phyloP scores from a whole-genome alignment of 2,888 invertebrate genomes.

The Hofmannophila pseudospretella region DNA sequence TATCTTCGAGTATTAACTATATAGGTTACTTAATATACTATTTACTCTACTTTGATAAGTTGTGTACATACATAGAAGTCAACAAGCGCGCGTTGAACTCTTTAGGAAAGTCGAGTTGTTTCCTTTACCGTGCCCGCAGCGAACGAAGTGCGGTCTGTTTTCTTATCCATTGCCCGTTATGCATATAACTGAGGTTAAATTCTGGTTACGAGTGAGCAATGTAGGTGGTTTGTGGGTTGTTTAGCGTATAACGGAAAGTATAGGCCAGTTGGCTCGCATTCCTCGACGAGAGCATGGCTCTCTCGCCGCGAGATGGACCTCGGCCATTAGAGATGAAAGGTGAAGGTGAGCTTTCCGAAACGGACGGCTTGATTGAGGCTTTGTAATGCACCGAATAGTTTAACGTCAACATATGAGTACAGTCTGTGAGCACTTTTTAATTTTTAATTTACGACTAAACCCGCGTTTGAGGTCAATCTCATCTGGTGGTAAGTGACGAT shows the following conservation, averaged over 20 bases:
- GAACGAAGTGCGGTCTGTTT: too few species aligned
- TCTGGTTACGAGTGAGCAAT: background rate
- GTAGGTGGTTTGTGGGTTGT: background rate
- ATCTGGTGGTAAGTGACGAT: too few species aligned
- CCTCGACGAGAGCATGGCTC: conserved; percentile 6
- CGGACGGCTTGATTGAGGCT: background rate
- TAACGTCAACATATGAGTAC: too few species aligned
- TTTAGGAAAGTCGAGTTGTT: conserved; percentile 48
- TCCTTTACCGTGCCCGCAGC: background rate
- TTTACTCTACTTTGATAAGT: conserved; percentile 36
- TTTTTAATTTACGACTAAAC: too few species aligned
- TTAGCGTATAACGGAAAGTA: background rate
- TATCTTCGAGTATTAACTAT: too few species aligned
- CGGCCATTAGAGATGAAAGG: conserved; percentile 5
- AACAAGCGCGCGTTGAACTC: conserved; percentile 65
- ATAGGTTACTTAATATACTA: conserved; percentile 24
- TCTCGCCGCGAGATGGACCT: conserved; percentile 6
- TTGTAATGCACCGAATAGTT: background rate
- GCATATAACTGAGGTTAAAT: background rate
- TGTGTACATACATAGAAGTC: conserved; percentile 17
- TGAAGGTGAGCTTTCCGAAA: background rate
- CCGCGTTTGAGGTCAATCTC: too few species aligned
- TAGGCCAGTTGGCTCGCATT: conserved; percentile 3
- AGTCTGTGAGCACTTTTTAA: too few species aligned
- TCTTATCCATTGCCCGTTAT: too few species aligned